Base-by-base conservation (phyloP, 2,113 vertebrate species). In the Cacatua alba region DNA sequence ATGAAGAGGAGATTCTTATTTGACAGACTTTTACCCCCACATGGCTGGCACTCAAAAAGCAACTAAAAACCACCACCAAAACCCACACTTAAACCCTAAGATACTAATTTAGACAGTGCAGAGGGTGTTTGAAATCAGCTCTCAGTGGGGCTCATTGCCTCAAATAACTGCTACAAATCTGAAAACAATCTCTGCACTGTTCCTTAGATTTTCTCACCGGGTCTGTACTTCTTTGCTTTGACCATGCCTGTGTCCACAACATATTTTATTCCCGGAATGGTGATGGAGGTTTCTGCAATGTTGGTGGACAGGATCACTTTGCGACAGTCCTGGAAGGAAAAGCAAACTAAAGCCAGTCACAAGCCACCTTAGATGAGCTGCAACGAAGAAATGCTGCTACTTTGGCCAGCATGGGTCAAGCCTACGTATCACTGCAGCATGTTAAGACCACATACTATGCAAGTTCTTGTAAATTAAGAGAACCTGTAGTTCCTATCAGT, bases 171-270 rank as follows among this genome's bases (percentile, higher is more conserved):
- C 15, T 39, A n/a, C 12, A 72, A 65, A 59, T 26, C 63, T 52
- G 35, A 64, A 79, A 17, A 7, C 60, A 21, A 11, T 14, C 52
- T 25, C 67, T 29, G 33, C 7, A 2, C 8, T 7, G 3, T 2
- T 53, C 55, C 24, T 65, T 20, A 68, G 77, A 77, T 80, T 2
- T 87, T 90, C 95, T 98, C 92, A 99, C 99, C 99, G 62, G 99
- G 99, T 84, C 97, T 99, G 97, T 99, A 99, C 64, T 98, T 98
- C 97, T 99, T 99, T 82, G 99, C 99, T 97, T 99, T 99, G 81
- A 99, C 99, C 99, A 99, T 99, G 95, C 99, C 99, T 0, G 99
- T 99, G 97, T 99, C 99, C 57, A 99, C 98, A 82, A 99, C 98
- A 2, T 98, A 99, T 97, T 99, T 99, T 88, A 99, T 99, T 76